Evolutionary conservation across 2,888 invertebrate genomes (phyloP).

Genomic region (Caenorhabditis zanzibari): DNA sequence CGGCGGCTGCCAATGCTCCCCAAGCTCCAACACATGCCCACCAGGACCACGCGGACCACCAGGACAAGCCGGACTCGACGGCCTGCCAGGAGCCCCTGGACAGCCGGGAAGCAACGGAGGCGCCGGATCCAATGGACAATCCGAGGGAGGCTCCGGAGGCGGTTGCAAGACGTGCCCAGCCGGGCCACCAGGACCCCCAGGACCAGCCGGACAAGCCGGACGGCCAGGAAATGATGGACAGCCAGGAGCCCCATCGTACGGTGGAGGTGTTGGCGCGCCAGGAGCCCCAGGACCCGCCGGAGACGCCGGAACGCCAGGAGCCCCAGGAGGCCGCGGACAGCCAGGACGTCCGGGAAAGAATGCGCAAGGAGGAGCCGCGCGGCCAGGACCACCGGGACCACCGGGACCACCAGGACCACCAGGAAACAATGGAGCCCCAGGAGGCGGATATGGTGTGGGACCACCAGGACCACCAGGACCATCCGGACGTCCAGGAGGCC

Average conservation of each 20-base stretch:
- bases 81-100: conserved; percentile 64
- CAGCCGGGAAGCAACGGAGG: conserved; percentile 59
- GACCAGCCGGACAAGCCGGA: conserved; percentile 65
- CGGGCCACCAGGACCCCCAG: conserved; percentile 67
- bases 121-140: conserved; percentile 43
- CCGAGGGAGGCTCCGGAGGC: conserved; percentile 43
- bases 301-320: conserved; percentile 65
- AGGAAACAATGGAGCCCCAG: conserved; percentile 65
- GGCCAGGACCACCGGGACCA: conserved; percentile 69
- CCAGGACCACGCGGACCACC: conserved; percentile 70
- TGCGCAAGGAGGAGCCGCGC: conserved; percentile 52
- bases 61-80: conserved; percentile 57
- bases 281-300: conserved; percentile 66
- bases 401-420: conserved; percentile 66
- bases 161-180: conserved; percentile 65
- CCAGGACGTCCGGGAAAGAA: conserved; percentile 66
- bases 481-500: conserved; percentile 62
- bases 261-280: conserved; percentile 61
- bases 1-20: conserved; percentile 59
- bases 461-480: conserved; percentile 70
- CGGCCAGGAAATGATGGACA: conserved; percentile 65
- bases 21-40: conserved; percentile 61
- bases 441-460: conserved; percentile 65
- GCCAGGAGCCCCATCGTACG: conserved; percentile 64
- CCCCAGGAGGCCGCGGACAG: conserved; percentile 56